phyloP scores from a whole-genome alignment of 2,113 vertebrate species.

The Galemys pyrenaicus region DNA sequence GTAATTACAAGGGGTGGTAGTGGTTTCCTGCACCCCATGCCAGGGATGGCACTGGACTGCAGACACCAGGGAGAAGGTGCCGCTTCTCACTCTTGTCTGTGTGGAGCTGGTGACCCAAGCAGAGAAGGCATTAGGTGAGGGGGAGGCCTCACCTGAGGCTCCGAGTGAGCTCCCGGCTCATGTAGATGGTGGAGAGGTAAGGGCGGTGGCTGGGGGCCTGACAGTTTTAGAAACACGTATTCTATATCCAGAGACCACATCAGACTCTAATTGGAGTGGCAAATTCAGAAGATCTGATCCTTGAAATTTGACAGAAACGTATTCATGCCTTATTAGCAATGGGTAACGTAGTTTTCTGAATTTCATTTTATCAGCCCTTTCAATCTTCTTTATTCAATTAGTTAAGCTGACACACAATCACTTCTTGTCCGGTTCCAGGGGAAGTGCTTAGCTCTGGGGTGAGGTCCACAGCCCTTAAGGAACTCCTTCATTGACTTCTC shows the following conservation, averaged over 20 bases:
- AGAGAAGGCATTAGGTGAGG: not conserved
- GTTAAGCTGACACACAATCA: not conserved
- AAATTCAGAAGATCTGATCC: slow-evolving; percentile 4
- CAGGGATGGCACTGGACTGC: not conserved
- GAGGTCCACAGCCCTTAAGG: not conserved
- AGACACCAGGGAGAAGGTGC: not conserved
- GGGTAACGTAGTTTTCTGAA: not conserved
- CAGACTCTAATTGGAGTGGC: not conserved
- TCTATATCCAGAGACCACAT: not conserved
- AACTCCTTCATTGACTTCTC: not conserved
- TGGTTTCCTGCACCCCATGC: not conserved
- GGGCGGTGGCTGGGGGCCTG: not conserved
- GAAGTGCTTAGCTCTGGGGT: not conserved
- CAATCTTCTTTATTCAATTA: not conserved
- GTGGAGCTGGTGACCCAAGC: not conserved
- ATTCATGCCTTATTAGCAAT: not conserved
- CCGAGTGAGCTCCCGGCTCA: not conserved
- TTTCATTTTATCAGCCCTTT: not conserved
- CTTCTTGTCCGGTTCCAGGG: not conserved
- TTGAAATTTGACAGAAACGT: slow-evolving; percentile 10
- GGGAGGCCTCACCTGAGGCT: not conserved
- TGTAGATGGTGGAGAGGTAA: accelerated
- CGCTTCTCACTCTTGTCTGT: not conserved
- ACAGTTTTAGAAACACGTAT: not conserved
- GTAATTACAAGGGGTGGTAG: slow-evolving; percentile 59